Conservation (phyloP, 2,113 vertebrate species). For the Aspiorhynchus laticeps region DNA sequence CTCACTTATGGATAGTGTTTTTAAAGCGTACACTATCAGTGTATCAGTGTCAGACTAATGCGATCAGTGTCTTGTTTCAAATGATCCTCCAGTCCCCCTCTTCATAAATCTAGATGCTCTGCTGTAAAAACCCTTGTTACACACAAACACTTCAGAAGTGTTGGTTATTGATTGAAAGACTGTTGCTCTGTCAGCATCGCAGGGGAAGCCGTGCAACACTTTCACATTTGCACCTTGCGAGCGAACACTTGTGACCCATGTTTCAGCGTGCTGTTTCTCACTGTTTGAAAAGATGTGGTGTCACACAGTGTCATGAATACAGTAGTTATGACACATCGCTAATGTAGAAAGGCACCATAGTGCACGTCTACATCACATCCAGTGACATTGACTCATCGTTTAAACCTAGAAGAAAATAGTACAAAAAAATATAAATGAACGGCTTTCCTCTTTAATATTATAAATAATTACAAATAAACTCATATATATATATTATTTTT, state of each 20-base stretch:
- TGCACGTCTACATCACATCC: background rate
- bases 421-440: background rate
- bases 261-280: background rate
- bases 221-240: background rate
- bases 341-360: background rate
- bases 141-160: conserved; percentile 17
- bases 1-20: background rate
- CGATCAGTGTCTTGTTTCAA: conserved; percentile 15
- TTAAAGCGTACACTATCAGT: background rate
- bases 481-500: background rate
- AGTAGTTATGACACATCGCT: background rate
- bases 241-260: conserved; percentile 12
- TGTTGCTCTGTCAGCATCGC: conserved; percentile 9
- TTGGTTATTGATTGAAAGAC: conserved; percentile 16
- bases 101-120: conserved; percentile 5
- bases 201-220: conserved; percentile 5
- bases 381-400: background rate
- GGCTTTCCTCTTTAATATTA: background rate
- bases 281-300: background rate
- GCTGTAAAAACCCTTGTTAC: background rate
- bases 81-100: background rate
- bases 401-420: background rate
- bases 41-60: background rate
- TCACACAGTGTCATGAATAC: conserved; percentile 2
- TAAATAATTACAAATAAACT: background rate